Evolutionary conservation across 1,140 invertebrate genomes (phyloP), one percentile per base, ranked within the genome.

Genomic region (fruit fly (Drosophila melanogaster)): DNA sequence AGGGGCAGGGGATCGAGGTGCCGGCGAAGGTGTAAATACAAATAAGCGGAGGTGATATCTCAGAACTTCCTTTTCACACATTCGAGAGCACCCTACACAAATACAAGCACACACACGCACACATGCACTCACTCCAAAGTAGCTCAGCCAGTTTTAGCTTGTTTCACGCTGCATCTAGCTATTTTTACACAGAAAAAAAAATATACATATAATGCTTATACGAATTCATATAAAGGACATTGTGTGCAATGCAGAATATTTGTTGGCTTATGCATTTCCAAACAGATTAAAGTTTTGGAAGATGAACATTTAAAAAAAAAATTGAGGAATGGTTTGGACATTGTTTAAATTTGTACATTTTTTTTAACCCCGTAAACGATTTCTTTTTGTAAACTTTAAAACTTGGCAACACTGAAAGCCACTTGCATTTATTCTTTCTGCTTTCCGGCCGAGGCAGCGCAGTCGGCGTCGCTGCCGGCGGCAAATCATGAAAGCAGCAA

Each of bases 11-110:
- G 41, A 44, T 24, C 66, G 58, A 59, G 79, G 57, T 77, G 57
- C 38, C 46, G 60, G 67, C 78, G 65, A 81, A 89, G 84, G 84
- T 89, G 84, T 89, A 84, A 85, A 89, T 89, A 89, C 84, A 89
- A 89, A 89, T 89, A 89, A 89, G 84, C 79, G 84, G 84, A 89
- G 84, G 84, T 89, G 84, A 89, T 89, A 89, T 89, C 79, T 89
- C 72, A 89, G 77, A 89, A 89, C 84, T 89, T 89, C 84, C 85
- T 89, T 89, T 89, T 89, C 84, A 89, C 84, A 89, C 85, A 89
- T 89, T 79, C 77, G 60, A 83, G 65, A 73, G 51, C 79, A 89
- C 72, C 79, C 83, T 83, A 79, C 84, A 77, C 84, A 89, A 83
- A 89, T 53, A 70, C 64, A 58, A 61, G 56, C 33, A 56, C 47